A percentile compares a stretch with the other conserved stretches of the same genome.
phyloP scores from a whole-genome alignment of 2,113 vertebrate species.

The Steatornis caripensis region DNA sequence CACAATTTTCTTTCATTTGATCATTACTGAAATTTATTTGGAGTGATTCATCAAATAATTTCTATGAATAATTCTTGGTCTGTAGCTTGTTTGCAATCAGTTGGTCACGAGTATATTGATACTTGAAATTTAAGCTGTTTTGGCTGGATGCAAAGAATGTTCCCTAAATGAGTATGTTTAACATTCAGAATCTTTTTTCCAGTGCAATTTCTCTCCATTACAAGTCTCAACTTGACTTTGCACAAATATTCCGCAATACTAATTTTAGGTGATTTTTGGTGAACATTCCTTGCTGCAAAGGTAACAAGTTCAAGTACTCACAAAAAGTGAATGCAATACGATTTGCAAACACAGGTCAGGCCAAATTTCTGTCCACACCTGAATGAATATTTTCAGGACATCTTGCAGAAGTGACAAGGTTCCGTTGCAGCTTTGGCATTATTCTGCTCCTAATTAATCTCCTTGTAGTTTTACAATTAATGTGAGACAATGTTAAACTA shows the following conservation, averaged over 20 bases:
- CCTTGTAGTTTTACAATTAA: neutral
- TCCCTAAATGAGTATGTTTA: neutral
- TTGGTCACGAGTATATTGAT: slow-evolving; percentile 13
- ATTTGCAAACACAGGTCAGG: neutral
- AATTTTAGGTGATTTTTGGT: neutral
- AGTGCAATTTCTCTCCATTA: neutral
- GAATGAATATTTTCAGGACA: neutral
- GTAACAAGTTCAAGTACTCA: neutral
- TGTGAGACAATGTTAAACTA: neutral
- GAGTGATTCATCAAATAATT: slow-evolving; percentile 21
- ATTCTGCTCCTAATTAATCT: neutral
- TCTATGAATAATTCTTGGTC: slow-evolving; percentile 29
- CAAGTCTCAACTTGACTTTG: neutral
- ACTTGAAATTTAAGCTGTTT: slow-evolving; percentile 33
- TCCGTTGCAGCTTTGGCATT: neutral
- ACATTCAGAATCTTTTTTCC: neutral
- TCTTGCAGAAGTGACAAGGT: neutral
- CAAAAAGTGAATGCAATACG: neutral
- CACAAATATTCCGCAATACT: neutral
- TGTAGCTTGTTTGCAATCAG: slow-evolving; percentile 36
- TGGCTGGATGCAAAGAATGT: slow-evolving; percentile 14
- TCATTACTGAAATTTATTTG: slow-evolving; percentile 11
- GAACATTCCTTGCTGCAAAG: neutral
- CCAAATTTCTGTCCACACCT: neutral
- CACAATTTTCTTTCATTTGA: slow-evolving; percentile 31